These are phyloP conservation scores for Phyllotreta striolata DNA, from an alignment of 2,888 invertebrate genomes.

Conservation along the genomic window DNA sequence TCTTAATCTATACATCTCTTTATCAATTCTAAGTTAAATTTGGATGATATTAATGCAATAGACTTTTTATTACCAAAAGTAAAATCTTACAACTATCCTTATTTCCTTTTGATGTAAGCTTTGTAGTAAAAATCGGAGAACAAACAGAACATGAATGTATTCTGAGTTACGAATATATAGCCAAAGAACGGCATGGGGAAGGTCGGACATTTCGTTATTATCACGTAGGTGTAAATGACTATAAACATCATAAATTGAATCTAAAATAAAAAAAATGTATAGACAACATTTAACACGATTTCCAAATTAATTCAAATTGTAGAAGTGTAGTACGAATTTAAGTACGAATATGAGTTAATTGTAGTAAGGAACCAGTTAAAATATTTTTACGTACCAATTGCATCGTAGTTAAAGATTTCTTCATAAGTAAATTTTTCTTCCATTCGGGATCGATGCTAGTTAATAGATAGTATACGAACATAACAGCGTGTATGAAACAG, in stretches of 20 bases:
- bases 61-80: no score
- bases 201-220: not conserved
- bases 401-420: conserved; percentile 83
- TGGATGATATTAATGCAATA: no score
- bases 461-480: conserved; percentile 84
- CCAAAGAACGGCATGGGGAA: no score
- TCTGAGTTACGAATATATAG: not conserved
- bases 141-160: conserved; percentile 2
- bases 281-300: no score
- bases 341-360: no score
- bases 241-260: conserved; percentile 65
- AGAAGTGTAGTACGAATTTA: no score
- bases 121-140: conserved; percentile 63
- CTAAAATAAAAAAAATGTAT: conserved; percentile 26
- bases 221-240: no score
- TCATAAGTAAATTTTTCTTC: conserved; percentile 78
- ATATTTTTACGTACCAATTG: conserved; percentile 70
- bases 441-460: conserved; percentile 76
- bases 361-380: not conserved
- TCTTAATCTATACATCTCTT: no score
- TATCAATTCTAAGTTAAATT: no score
- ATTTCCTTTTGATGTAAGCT: conserved; percentile 61
- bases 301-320: no score
- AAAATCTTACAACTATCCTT: no score
- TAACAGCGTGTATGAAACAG: conserved; percentile 77